Percentiles rank a stretch among this genome's conserved stretches.
phyloP scores from a whole-genome alignment of 2,888 invertebrate genomes.

The Scotopteryx bipunctaria region DNA sequence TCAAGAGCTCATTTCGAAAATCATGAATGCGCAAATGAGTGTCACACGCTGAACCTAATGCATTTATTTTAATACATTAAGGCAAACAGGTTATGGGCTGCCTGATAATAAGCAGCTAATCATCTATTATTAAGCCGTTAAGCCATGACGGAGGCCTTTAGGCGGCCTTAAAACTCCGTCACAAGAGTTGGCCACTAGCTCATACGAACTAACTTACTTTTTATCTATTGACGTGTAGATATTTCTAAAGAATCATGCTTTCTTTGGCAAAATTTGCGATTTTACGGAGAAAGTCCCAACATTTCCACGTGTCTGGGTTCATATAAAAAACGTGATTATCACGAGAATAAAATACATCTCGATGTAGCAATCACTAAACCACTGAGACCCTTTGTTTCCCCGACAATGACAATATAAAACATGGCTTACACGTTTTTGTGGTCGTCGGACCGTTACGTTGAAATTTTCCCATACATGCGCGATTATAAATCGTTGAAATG shows the following conservation, averaged over 20 bases:
- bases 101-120: neutral
- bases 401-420: slow-evolving; percentile 36
- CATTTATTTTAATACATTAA: slow-evolving; percentile 1
- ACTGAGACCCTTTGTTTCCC: slow-evolving; percentile 37
- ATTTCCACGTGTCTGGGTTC: slow-evolving; percentile 1
- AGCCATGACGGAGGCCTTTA: no score
- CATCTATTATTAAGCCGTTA: no score
- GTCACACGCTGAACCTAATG: neutral
- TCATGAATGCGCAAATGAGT: neutral
- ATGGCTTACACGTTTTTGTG: slow-evolving; percentile 40
- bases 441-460: slow-evolving; percentile 40
- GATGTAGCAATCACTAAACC: slow-evolving; percentile 32
- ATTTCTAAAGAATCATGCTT: no score
- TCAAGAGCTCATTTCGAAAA: no score
- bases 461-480: slow-evolving; percentile 43
- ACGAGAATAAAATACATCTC: slow-evolving; percentile 15
- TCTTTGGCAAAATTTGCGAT: no score
- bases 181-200: no score
- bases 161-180: no score
- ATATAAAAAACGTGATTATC: slow-evolving; percentile 8
- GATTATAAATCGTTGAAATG: slow-evolving; percentile 49
- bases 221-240: no score
- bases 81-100: neutral
- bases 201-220: no score
- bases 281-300: no score